These are phyloP conservation scores for Poeciliopsis infans DNA, from an alignment of 2,797 vertebrate genomes.

Conservation along the genomic window DNA sequence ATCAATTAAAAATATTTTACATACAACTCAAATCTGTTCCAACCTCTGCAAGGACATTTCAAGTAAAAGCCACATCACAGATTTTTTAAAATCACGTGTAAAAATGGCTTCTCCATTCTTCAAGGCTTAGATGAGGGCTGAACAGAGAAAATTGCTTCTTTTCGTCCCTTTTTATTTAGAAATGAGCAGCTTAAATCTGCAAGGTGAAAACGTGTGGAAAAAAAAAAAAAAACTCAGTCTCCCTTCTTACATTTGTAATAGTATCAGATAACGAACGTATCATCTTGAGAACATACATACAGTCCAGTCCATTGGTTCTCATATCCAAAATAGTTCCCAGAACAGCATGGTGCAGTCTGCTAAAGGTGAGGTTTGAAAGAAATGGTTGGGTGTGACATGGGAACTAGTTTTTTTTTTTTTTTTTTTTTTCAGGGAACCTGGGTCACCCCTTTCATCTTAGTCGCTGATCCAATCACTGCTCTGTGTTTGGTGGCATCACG, in stretches of 20 bases:
- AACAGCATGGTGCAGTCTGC: conserved; percentile 44
- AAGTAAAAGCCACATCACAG: conserved; percentile 1
- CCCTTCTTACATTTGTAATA: conserved; percentile 43
- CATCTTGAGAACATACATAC: conserved; percentile 57
- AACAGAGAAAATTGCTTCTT: conserved; percentile 38
- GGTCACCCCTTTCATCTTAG: conserved; percentile 73
- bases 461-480: conserved; percentile 53
- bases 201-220: conserved; percentile 30
- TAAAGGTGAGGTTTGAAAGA: conserved; percentile 47
- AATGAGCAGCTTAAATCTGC: conserved; percentile 27
- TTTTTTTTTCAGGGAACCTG: conserved; percentile 68
- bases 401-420: conserved; percentile 34
- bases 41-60: conserved; percentile 5
- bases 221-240: background rate
- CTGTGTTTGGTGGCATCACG: conserved; percentile 59
- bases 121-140: conserved; percentile 24
- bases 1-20: conserved; percentile 32
- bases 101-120: conserved; percentile 16
- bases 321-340: conserved; percentile 58
- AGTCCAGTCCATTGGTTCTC: conserved; percentile 59
- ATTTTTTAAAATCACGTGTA: conserved; percentile 1
- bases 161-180: conserved; percentile 23
- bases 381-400: conserved; percentile 45
- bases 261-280: conserved; percentile 44
- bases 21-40: conserved; percentile 9